Conservation (phyloP, 2,113 vertebrate species). For the Piprites chloris region DNA sequence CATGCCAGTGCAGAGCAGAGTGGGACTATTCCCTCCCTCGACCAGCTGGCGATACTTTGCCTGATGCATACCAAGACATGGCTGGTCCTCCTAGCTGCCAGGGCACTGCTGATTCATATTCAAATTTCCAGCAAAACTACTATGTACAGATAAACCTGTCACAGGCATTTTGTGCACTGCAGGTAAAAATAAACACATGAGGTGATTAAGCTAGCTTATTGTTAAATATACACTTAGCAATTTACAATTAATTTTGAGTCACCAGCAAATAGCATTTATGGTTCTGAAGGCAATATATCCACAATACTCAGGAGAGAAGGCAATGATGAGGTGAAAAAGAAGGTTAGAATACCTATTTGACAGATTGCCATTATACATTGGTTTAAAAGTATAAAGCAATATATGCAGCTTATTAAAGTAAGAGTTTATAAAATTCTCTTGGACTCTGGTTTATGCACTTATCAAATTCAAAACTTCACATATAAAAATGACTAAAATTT, state of each 20-base stretch:
- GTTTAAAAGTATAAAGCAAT: conserved; percentile 17
- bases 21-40: not conserved
- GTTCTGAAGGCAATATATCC: not conserved
- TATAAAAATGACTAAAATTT: conserved; percentile 47
- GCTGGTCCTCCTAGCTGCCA: not conserved
- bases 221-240: not conserved
- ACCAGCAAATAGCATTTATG: not conserved
- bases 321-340: not conserved
- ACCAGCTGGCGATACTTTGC: accelerated
- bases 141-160: not conserved
- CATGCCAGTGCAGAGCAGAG: accelerated
- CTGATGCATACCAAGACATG: not conserved
- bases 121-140: not conserved
- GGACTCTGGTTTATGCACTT: conserved; percentile 15
- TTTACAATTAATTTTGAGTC: not conserved
- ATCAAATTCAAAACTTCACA: conserved; percentile 10
- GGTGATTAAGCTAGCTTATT: not conserved
- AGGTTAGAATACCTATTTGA: not conserved
- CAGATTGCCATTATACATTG: not conserved
- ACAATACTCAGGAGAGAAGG: not conserved
- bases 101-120: not conserved
- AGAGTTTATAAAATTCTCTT: conserved; percentile 40
- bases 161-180: not conserved
- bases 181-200: not conserved
- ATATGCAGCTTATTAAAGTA: conserved; percentile 37